Percentiles rank a stretch among this genome's conserved stretches.
Conservation (phyloP, 2,797 vertebrate genomes). For the Ctenosaura bakeri region DNA sequence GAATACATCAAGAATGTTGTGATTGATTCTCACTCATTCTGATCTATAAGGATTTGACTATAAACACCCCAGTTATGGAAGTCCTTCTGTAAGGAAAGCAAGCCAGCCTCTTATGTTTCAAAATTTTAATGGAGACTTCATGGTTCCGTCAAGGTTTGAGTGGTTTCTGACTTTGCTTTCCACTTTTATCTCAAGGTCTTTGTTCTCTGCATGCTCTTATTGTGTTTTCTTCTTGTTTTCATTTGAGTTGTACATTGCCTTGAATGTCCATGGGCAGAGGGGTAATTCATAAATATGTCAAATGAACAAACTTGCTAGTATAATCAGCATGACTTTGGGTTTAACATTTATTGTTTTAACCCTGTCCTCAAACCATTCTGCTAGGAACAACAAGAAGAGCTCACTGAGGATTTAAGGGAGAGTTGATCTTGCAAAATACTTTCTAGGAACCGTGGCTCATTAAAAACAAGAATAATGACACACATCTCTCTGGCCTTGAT, state of each 20-base stretch:
- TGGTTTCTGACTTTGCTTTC: background rate
- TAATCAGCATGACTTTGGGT: background rate
- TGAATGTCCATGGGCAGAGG: background rate
- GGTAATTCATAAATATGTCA: conserved; percentile 2
- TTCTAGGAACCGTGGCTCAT: conserved; percentile 14
- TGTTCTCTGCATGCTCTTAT: background rate
- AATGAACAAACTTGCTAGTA: background rate
- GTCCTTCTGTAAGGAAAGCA: too few species aligned
- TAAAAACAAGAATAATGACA: background rate
- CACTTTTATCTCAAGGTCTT: too few species aligned
- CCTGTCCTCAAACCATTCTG: background rate
- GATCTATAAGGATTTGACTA: too few species aligned
- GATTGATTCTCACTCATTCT: too few species aligned
- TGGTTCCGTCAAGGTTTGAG: background rate
- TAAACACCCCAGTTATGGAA: too few species aligned
- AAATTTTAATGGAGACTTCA: background rate
- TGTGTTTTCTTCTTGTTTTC: background rate
- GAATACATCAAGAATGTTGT: too few species aligned
- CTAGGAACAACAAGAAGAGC: background rate
- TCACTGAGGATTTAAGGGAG: too few species aligned
- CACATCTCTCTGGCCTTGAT: conserved; percentile 1
- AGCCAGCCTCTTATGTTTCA: background rate
- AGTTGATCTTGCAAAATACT: background rate
- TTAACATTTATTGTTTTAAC: conserved; percentile 7
- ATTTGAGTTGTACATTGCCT: background rate